Conservation (phyloP, 2,888 invertebrate genomes). For the Rotaria magnacalcarata region DNA sequence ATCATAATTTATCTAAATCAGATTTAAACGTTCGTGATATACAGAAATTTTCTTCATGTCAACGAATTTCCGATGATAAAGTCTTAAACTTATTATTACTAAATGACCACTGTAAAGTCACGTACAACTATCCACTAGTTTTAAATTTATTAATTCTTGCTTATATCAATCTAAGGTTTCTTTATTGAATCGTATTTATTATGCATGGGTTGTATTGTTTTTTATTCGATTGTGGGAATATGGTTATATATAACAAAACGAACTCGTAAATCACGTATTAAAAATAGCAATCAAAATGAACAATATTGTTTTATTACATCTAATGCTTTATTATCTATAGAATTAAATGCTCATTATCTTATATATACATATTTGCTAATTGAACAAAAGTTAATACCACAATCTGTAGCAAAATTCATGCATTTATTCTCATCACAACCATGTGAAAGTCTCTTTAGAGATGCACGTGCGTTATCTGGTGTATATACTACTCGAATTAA, state of each 20-base stretch:
- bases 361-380: background rate
- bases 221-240: background rate
- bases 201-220: background rate
- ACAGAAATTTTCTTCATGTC: background rate
- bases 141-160: background rate
- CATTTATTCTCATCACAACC: background rate
- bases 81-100: background rate
- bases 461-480: background rate
- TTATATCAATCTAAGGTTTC: background rate
- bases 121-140: background rate
- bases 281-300: background rate
- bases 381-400: background rate
- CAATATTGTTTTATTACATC: background rate
- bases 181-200: background rate
- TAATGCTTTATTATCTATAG: background rate
- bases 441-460: background rate
- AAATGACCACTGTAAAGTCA: background rate
- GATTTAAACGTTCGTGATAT: background rate
- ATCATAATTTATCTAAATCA: background rate
- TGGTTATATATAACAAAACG: background rate
- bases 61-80: background rate
- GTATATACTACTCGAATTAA: background rate
- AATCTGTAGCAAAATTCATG: background rate
- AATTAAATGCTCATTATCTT: background rate
- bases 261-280: background rate